Evolutionary conservation across 2,888 invertebrate genomes (phyloP).

Genomic region (Diaphora mendica): DNA sequence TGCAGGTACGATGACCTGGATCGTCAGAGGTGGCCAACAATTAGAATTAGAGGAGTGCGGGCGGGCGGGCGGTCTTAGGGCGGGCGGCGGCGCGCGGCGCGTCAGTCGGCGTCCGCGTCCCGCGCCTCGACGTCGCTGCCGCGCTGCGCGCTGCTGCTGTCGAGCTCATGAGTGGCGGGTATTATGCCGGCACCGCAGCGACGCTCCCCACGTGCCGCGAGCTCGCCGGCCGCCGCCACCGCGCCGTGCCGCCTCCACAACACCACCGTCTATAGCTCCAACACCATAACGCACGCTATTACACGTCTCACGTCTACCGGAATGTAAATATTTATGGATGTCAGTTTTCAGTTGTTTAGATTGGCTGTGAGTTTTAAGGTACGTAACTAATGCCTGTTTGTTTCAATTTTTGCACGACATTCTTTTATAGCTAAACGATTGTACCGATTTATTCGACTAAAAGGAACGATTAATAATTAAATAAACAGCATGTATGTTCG

Average conservation of each 20-base stretch:
- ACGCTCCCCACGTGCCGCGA: conserved; percentile 73
- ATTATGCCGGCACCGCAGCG: conserved; percentile 79
- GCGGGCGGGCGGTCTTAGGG: conserved; percentile 57
- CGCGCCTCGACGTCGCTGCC: conserved; percentile 57
- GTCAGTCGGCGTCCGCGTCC: conserved; percentile 63
- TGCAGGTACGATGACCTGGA: conserved; percentile 83
- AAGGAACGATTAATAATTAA: conserved; percentile 61
- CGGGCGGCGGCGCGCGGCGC: conserved; percentile 51
- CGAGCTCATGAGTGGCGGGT: conserved; percentile 64
- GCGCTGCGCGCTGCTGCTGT: conserved; percentile 53
- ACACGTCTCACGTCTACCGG: conserved; percentile 76
- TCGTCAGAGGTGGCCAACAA: conserved; percentile 79
- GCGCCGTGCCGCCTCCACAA: conserved; percentile 60
- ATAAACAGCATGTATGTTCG: conserved; percentile 75
- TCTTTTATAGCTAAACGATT: conserved; percentile 52
- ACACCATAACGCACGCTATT: conserved; percentile 73
- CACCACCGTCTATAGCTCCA: conserved; percentile 60
- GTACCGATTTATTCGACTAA: conserved; percentile 46
- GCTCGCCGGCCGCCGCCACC: conserved; percentile 65
- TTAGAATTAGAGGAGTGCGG: conserved; percentile 76
- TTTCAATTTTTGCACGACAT: conserved; percentile 76
- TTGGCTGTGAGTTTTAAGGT: conserved; percentile 86
- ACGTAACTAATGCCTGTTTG: conserved; percentile 77
- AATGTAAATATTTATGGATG: conserved; percentile 87
- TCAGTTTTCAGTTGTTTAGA: conserved; percentile 86